These are phyloP conservation scores for Ectropis crepuscularia DNA, from an alignment of 2,888 invertebrate genomes.

Conservation along the genomic window DNA sequence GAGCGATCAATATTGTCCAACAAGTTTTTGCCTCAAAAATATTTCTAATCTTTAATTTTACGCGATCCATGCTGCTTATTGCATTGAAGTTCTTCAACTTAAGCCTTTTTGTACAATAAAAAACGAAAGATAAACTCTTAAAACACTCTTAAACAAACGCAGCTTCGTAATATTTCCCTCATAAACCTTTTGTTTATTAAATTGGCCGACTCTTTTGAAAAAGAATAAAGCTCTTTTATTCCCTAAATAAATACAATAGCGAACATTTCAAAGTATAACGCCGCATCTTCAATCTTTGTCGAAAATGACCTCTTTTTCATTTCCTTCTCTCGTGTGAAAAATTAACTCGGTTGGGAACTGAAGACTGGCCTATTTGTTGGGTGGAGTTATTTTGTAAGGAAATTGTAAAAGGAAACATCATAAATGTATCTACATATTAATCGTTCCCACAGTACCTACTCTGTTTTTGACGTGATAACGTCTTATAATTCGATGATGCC, in stretches of 20 bases:
- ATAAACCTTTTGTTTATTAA: slow-evolving; percentile 24
- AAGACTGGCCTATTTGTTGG: slow-evolving; percentile 11
- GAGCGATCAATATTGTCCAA: no score
- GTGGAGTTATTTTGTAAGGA: slow-evolving; percentile 6
- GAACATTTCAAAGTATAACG: slow-evolving; percentile 29
- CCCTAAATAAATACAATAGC: slow-evolving; percentile 34
- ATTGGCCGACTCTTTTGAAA: slow-evolving; percentile 23
- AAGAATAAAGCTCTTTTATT: slow-evolving; percentile 23
- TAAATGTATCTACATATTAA: background rate
- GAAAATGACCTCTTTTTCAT: slow-evolving; percentile 40
- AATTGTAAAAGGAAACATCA: slow-evolving; percentile 6
- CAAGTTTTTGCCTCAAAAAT: no score
- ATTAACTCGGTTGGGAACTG: slow-evolving; percentile 30
- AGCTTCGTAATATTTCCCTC: slow-evolving; percentile 7
- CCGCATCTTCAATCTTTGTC: slow-evolving; percentile 38
- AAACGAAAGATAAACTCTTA: background rate
- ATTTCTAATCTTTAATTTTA: no score
- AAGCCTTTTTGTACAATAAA: background rate
- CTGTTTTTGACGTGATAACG: no score
- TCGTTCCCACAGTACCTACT: no score
- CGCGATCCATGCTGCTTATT: no score
- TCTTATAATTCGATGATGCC: no score
- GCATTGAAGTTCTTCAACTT: no score
- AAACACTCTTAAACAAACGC: background rate
- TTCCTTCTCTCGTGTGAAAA: slow-evolving; percentile 37